These are phyloP conservation scores for Liparis tanakae DNA, from an alignment of 2,797 vertebrate genomes.

Conservation along the genomic window DNA sequence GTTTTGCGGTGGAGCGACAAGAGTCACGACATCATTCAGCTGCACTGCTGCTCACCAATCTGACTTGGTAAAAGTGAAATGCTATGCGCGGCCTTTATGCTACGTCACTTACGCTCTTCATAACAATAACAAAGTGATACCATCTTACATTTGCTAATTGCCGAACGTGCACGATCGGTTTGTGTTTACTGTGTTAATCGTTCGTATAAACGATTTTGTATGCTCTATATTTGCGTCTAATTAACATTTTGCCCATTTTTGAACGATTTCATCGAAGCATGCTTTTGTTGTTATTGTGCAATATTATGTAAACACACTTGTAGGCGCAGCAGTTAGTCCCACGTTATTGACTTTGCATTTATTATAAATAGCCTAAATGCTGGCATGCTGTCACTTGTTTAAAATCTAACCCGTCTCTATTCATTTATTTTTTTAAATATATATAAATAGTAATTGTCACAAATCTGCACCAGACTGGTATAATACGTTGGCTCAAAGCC, in stretches of 20 bases:
- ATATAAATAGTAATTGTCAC: neutral
- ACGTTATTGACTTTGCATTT: neutral
- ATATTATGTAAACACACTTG: neutral
- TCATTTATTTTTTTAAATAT: neutral
- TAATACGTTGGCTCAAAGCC: neutral
- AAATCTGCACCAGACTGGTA: neutral
- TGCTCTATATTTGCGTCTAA: neutral
- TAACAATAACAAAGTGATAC: neutral
- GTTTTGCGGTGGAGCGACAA: neutral
- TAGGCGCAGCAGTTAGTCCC: neutral
- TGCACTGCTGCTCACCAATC: neutral
- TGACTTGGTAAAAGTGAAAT: conserved; percentile 32
- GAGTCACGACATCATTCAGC: neutral
- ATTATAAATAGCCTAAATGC: neutral
- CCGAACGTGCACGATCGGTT: neutral
- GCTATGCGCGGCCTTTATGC: neutral
- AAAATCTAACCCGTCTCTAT: neutral
- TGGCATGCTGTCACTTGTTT: neutral
- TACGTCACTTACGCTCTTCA: neutral
- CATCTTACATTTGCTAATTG: too few relatives aligned
- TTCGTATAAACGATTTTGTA: neutral
- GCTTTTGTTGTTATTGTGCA: neutral
- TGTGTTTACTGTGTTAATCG: neutral
- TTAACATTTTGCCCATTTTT: neutral
- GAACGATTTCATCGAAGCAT: neutral